Percentiles rank a stretch among this genome's conserved stretches.
These are phyloP conservation scores for Stenoptilia bipunctidactyla DNA, from an alignment of 2,888 invertebrate genomes.

Conservation along the genomic window DNA sequence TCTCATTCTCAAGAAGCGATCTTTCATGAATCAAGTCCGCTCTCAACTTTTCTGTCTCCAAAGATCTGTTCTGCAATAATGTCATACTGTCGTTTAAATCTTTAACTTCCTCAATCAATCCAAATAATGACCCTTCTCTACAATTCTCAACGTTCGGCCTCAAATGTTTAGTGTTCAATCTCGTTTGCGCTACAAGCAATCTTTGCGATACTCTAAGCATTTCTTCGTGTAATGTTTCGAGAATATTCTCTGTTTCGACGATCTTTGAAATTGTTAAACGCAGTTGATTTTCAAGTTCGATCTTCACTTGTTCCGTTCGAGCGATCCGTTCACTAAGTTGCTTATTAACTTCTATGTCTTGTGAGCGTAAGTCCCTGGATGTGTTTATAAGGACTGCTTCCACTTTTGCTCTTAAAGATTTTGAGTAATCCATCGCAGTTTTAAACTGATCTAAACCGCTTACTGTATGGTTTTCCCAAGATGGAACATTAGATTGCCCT, in stretches of 20 bases:
- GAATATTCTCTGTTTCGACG: slow-evolving; percentile 51
- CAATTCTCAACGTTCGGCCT: slow-evolving; percentile 58
- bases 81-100: slow-evolving; percentile 55
- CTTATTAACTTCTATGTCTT: slow-evolving; percentile 84
- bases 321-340: slow-evolving; percentile 79
- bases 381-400: slow-evolving; percentile 81
- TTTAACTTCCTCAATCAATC: slow-evolving; percentile 51
- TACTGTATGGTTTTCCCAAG: slow-evolving; percentile 86
- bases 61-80: slow-evolving; percentile 40
- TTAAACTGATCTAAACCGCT: slow-evolving; percentile 82
- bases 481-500: slow-evolving; percentile 85
- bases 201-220: slow-evolving; percentile 51
- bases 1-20: slow-evolving; percentile 49
- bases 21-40: slow-evolving; percentile 53
- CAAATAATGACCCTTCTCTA: slow-evolving; percentile 50
- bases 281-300: slow-evolving; percentile 78
- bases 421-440: slow-evolving; percentile 78
- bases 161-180: slow-evolving; percentile 48
- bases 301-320: slow-evolving; percentile 81
- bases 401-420: slow-evolving; percentile 77
- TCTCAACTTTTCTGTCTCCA: slow-evolving; percentile 48
- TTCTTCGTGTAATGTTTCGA: slow-evolving; percentile 50
- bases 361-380: slow-evolving; percentile 82
- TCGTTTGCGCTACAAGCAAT: slow-evolving; percentile 55
- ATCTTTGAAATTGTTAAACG: slow-evolving; percentile 56